Evolutionary conservation across 2,888 invertebrate species (phyloP).

Genomic region (Lumbricus terrestris): DNA sequence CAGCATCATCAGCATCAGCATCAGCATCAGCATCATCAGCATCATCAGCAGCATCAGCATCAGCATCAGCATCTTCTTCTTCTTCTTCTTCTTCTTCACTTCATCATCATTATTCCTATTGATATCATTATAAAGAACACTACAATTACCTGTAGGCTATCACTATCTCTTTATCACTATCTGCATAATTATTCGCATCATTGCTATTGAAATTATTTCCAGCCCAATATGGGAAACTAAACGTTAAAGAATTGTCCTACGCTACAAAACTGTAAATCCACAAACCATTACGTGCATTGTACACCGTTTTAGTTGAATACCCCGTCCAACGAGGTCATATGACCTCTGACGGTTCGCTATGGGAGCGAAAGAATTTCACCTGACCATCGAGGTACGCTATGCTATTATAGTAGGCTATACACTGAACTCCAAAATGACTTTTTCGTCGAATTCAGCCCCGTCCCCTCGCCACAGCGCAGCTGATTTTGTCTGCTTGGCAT

Average conservation of each 20-base stretch:
- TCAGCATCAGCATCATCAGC: no score
- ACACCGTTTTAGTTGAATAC: not conserved
- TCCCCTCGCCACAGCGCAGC: not conserved
- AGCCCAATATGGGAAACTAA: not conserved
- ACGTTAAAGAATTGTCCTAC: not conserved
- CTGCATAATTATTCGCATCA: not conserved
- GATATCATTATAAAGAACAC: no score
- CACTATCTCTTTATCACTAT: not conserved
- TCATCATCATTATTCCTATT: no score
- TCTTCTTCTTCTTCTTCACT: no score
- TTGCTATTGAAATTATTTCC: no score
- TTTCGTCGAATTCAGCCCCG: not conserved
- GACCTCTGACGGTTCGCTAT: not conserved
- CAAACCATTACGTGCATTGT: no score
- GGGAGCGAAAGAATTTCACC: not conserved
- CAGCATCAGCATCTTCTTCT: not conserved
- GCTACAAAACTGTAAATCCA: not conserved
- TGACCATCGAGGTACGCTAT: not conserved
- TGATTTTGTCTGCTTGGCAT: not conserved
- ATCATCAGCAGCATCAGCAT: no score
- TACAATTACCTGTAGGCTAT: no score
- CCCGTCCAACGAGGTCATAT: not conserved
- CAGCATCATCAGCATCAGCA: no score
- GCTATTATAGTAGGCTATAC: no score
- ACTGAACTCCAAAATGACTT: not conserved